A percentile compares a stretch with the other conserved stretches of the same genome.
These are phyloP conservation scores for Tauraco hartlaubi DNA, from an alignment of 2,797 vertebrate species.

Conservation along the genomic window DNA sequence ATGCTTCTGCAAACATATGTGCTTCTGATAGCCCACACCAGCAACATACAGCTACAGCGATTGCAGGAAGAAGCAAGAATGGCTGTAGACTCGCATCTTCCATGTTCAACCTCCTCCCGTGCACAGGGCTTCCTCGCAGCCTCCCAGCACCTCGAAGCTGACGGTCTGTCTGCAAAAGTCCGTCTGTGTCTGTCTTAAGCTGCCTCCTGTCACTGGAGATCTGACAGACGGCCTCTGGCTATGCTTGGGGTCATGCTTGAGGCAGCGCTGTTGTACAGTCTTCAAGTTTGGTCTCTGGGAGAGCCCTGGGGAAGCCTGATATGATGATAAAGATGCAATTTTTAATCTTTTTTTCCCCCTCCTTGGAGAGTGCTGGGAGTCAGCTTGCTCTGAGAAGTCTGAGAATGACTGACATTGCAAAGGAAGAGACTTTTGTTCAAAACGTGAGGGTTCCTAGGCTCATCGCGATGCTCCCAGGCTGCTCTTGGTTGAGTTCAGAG, in stretches of 20 bases:
- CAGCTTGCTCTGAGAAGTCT: neutral
- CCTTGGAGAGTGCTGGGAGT: neutral
- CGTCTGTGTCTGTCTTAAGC: fast-evolving
- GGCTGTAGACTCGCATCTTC: neutral
- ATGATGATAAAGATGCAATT: neutral
- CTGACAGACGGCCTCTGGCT: neutral
- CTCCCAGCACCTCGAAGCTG: neutral
- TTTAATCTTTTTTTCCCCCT: neutral
- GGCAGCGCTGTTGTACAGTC: conserved; percentile 1
- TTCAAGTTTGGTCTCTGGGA: neutral
- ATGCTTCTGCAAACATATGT: neutral
- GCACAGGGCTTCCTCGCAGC: neutral
- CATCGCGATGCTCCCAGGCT: fast-evolving
- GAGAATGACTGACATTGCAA: neutral
- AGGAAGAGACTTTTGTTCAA: neutral
- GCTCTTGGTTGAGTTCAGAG: neutral
- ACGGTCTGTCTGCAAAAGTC: neutral
- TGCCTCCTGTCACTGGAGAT: neutral
- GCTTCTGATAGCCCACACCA: neutral
- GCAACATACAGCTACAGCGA: neutral
- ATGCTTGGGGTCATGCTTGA: neutral
- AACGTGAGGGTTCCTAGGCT: neutral
- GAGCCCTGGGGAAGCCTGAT: neutral
- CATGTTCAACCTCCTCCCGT: neutral
- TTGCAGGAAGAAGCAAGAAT: neutral